Percentiles rank a stretch among this genome's conserved stretches.
Conservation (phyloP, 1,140 invertebrate species). For the Bombus huntii region DNA sequence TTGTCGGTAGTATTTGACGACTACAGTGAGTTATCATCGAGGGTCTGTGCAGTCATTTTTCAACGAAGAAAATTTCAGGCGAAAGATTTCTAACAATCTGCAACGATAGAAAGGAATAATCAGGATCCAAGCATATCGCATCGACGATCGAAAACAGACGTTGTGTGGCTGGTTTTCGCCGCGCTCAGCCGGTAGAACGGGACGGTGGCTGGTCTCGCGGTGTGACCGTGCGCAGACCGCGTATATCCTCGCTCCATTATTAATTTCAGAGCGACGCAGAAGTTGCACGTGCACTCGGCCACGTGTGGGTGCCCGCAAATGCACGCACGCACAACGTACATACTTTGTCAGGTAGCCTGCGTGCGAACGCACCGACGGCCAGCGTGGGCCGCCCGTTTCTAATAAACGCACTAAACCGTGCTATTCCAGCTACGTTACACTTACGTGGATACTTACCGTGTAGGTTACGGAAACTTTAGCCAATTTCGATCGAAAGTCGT, state of each 20-base stretch:
- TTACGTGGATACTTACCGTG: not conserved
- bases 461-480: not conserved
- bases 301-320: slow-evolving; percentile 55
- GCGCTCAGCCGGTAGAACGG: slow-evolving; percentile 60
- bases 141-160: not conserved
- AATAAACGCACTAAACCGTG: not conserved
- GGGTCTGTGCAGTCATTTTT: not conserved
- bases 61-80: not conserved
- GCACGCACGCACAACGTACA: slow-evolving; percentile 1
- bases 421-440: not conserved
- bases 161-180: slow-evolving; percentile 24
- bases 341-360: slow-evolving; percentile 2
- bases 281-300: slow-evolving; percentile 53
- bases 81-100: not conserved
- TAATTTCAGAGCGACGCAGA: slow-evolving; percentile 65
- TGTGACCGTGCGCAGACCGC: slow-evolving; percentile 70
- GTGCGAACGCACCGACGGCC: slow-evolving; percentile 22
- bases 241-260: slow-evolving; percentile 75
- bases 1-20: not conserved
- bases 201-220: slow-evolving; percentile 64
- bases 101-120: not conserved
- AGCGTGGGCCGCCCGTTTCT: not conserved
- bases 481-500: not conserved
- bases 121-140: not conserved
- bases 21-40: not conserved